Evolutionary conservation across 2,797 vertebrate species (phyloP), one percentile per base, ranked within the genome.

Genomic region (Acipenser oxyrinchus): DNA sequence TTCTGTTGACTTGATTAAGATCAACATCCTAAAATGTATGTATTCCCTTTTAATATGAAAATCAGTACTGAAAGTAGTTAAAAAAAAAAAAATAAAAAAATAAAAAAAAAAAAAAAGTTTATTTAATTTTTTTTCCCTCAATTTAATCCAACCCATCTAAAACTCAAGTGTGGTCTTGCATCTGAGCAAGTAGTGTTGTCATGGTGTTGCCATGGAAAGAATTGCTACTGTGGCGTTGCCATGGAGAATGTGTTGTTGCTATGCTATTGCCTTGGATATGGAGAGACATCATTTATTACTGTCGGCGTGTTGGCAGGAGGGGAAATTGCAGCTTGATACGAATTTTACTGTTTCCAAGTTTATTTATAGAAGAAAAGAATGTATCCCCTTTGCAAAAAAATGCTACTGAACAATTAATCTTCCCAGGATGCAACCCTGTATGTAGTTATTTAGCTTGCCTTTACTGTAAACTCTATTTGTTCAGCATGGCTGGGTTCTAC

Each of bases 251-350:
- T 76, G 66, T 62, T 58, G 86, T 91, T 90, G 84, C 87, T 86
- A 87, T 76, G 79, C 81, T 61, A 63, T 78, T 73, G 74, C 78
- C 78, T 76, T 82, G 84, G 83, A 81, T 67, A 79, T 83, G 66
- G 76, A 83, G 81, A 84, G 84, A 84, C 75, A 81, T 90, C 80
- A 77, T 86, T 90, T 86, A 83, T 90, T 86, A 87, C 79, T 82
- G 83, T 82, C 78, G 76, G 77, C 76, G 75, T 68, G 72, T 73
- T 75, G 75, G 72, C 63, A 68, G 72, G 23, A 52, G 66, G 63
- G 66, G 66, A 64, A 64, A 63, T 60, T 66, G 48, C 15, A 15
- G 48, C 12, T 51, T 18, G 7, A 18, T 23, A 18, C 6, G 6
- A 60, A 62, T 63, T 10, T 61, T 51, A 37, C 57, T 8, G 10